phyloP scores from a whole-genome alignment of 2,113 vertebrate species.

The Steatornis caripensis region DNA sequence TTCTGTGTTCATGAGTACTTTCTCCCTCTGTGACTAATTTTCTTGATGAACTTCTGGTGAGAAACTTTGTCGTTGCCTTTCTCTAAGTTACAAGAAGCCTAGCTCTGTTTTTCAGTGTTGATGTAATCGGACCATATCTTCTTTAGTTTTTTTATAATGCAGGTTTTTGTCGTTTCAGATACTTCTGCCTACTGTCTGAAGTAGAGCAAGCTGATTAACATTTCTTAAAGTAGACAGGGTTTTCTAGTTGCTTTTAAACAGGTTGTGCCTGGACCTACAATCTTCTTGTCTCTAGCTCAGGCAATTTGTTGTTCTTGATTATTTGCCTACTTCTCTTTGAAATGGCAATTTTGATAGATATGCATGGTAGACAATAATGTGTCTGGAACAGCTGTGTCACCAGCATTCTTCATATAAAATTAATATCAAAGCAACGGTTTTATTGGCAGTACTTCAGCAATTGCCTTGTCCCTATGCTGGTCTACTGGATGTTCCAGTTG shows the following conservation, averaged over 20 bases:
- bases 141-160: not conserved
- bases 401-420: not conserved
- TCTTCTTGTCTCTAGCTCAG: not conserved
- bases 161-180: not conserved
- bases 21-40: not conserved
- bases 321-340: not conserved
- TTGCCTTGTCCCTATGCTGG: not conserved
- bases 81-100: not conserved
- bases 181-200: not conserved
- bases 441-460: not conserved
- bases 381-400: not conserved
- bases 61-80: not conserved
- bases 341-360: not conserved
- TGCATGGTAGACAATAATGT: not conserved
- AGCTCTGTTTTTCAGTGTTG: not conserved
- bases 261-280: not conserved
- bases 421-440: not conserved
- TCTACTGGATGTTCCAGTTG: not conserved
- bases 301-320: not conserved
- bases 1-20: not conserved
- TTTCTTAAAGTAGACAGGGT: not conserved
- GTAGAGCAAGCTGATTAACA: not conserved
- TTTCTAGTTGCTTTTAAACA: not conserved
- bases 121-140: rapidly evolving
- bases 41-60: not conserved